A percentile compares a stretch with the other conserved stretches of the same genome.
These are phyloP conservation scores for Brachypalpus laphriformis DNA, from an alignment of 2,888 invertebrate genomes.

Conservation along the genomic window DNA sequence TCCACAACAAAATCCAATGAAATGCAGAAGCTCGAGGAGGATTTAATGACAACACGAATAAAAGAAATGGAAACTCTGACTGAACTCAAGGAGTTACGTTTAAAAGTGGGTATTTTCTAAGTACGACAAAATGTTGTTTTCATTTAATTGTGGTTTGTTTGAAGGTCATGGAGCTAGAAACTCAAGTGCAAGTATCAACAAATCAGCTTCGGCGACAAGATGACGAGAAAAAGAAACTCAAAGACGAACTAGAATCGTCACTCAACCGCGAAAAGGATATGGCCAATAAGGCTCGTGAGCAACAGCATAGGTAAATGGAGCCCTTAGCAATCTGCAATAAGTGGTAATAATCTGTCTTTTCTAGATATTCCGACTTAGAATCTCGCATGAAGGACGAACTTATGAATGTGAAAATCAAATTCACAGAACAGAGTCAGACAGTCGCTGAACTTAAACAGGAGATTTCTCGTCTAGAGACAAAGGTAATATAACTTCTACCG, in stretches of 20 bases:
- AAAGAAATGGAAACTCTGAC: slow-evolving; percentile 96
- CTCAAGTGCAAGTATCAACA: slow-evolving; percentile 95
- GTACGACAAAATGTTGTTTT: too few species aligned
- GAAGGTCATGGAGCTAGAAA: slow-evolving; percentile 96
- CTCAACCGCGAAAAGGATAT: slow-evolving; percentile 90
- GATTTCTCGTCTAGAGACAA: slow-evolving; percentile 95
- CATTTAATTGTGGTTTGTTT: slow-evolving; percentile 1
- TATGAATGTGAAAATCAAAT: slow-evolving; percentile 96
- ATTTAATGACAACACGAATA: slow-evolving; percentile 96
- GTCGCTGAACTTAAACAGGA: slow-evolving; percentile 97
- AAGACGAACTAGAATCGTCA: slow-evolving; percentile 90
- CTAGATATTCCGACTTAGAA: slow-evolving; percentile 83
- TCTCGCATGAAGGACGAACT: slow-evolving; percentile 90
- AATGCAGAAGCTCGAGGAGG: slow-evolving; percentile 94
- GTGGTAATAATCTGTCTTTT: neutral
- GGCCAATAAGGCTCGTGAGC: slow-evolving; percentile 90
- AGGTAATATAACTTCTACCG: slow-evolving; percentile 88
- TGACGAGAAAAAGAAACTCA: slow-evolving; percentile 93
- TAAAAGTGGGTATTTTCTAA: slow-evolving; percentile 86
- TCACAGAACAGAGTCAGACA: slow-evolving; percentile 96
- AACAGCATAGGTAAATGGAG: slow-evolving; percentile 87
- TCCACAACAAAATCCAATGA: slow-evolving; percentile 90
- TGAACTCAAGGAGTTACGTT: slow-evolving; percentile 96
- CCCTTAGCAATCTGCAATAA: neutral
- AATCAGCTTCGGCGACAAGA: slow-evolving; percentile 95